Evolutionary conservation across 2,888 invertebrate genomes (phyloP), one percentile per base, ranked within the genome.

Genomic region (Cacoxenus indagator): DNA sequence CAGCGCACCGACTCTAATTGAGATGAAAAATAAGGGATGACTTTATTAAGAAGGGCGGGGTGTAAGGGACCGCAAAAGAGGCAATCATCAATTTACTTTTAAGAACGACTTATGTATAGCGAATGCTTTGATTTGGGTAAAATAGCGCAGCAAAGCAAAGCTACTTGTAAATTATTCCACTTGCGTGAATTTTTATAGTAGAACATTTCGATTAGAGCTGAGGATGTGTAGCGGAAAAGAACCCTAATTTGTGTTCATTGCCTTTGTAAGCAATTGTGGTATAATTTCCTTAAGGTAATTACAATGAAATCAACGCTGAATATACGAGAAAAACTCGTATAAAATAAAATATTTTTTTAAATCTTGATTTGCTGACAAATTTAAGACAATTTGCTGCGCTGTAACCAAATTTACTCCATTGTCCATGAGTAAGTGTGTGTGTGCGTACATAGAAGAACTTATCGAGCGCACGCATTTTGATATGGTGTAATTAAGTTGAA

Each of bases 241-340:
- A 62, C 24, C 19, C 67, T 62, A 67, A 67, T 67, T 67, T 67
- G 54, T 67, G 43, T 67, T 8, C 14, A 14, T 37, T n/a, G n/a
- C n/a, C n/a, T 37, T 51, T 67, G 74, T 72, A 74, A 75, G 74
- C 72, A 72, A 72, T 74, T 74, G 74, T 26, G 46, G 66, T 72
- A 72, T 74, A 74, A 74, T 74, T 74, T 74, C 74, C 74, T 74
- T 70, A 72, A 74, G 72, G 74, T 74, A 74, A 74, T 74, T 74
- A 74, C 74, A 74, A 74, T 74, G 72, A 67, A 74, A 74, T 74
- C 72, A 74, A 19, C 22, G 45, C 24, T 22, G 14, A 22, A 62
- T 22, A 24, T 2, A 5, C 1, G 19, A 62, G 14, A 43, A 45
- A 45, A 43, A 62, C 24, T n/a, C n/a, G n/a, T n/a, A n/a, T n/a